These are phyloP conservation scores for Rhinatrema bivittatum DNA, from an alignment of 2,797 vertebrate genomes.

Conservation along the genomic window DNA sequence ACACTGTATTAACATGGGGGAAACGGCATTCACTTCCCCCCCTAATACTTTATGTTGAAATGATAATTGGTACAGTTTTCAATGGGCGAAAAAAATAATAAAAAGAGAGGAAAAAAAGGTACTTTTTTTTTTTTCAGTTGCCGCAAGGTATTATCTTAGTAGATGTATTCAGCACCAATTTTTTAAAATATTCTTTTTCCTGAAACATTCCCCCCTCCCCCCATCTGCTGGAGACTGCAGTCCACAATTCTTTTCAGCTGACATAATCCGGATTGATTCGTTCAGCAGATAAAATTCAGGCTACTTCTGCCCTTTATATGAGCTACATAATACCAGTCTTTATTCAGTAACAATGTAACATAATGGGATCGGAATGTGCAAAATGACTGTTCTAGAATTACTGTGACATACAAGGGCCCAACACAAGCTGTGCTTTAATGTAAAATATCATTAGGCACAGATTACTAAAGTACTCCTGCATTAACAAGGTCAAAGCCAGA, in stretches of 20 bases:
- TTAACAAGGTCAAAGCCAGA: slow-evolving; percentile 71
- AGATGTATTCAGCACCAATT: slow-evolving; percentile 69
- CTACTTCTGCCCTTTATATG: slow-evolving; percentile 97
- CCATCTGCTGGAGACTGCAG: slow-evolving; percentile 78
- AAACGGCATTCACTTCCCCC: slow-evolving; percentile 90
- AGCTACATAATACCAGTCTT: slow-evolving; percentile 97
- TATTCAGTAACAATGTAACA: slow-evolving; percentile 97
- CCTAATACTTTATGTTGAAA: slow-evolving; percentile 96
- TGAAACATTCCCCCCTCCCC: slow-evolving; percentile 41
- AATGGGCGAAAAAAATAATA: slow-evolving; percentile 50
- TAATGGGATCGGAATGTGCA: slow-evolving; percentile 97
- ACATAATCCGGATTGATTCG: slow-evolving; percentile 99
- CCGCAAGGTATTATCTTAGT: slow-evolving; percentile 62
- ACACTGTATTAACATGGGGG: slow-evolving; percentile 87
- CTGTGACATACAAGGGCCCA: slow-evolving; percentile 82
- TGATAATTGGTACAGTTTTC: slow-evolving; percentile 90
- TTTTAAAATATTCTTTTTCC: slow-evolving; percentile 41
- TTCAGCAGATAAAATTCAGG: slow-evolving; percentile 99
- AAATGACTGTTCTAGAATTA: slow-evolving; percentile 91
- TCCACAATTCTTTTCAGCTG: slow-evolving; percentile 97
- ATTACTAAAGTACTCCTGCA: slow-evolving; percentile 72
- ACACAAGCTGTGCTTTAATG: slow-evolving; percentile 75
- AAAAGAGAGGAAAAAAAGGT: slow-evolving; percentile 51
- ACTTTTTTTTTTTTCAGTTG: slow-evolving; percentile 80
- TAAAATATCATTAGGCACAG: slow-evolving; percentile 81